A percentile compares a stretch with the other conserved stretches of the same genome.
These are phyloP conservation scores for Motacilla alba DNA, from an alignment of 2,113 vertebrate species.

Conservation along the genomic window DNA sequence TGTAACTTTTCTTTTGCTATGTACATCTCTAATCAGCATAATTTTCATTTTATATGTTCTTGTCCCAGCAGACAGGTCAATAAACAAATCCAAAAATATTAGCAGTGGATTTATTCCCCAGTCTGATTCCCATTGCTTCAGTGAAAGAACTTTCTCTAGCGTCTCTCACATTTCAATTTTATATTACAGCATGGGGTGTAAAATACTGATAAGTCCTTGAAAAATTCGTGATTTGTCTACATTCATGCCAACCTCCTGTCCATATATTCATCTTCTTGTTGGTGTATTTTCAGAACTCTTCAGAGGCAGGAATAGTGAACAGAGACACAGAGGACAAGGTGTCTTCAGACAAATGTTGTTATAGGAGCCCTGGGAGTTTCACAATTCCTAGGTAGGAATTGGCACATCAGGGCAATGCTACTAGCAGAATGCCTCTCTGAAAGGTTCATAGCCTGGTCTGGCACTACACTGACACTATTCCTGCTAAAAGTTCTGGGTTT, in stretches of 20 bases:
- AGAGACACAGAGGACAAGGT: background rate
- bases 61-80: background rate
- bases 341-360: background rate
- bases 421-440: background rate
- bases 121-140: background rate
- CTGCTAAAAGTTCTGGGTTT: background rate
- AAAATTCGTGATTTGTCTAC: background rate
- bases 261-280: background rate
- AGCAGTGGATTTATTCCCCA: background rate
- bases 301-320: background rate
- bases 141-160: background rate
- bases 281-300: background rate
- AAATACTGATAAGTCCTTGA: background rate
- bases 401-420: background rate
- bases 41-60: conserved; percentile 22
- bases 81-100: conserved; percentile 31
- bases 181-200: background rate
- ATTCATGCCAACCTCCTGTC: background rate
- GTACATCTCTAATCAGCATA: conserved; percentile 23
- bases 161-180: conserved; percentile 1
- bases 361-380: background rate
- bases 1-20: background rate
- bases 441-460: background rate
- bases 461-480: background rate
- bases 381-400: background rate